These are phyloP conservation scores for Percopsis omiscomaycus DNA, from an alignment of 2,797 vertebrate species.

Conservation along the genomic window DNA sequence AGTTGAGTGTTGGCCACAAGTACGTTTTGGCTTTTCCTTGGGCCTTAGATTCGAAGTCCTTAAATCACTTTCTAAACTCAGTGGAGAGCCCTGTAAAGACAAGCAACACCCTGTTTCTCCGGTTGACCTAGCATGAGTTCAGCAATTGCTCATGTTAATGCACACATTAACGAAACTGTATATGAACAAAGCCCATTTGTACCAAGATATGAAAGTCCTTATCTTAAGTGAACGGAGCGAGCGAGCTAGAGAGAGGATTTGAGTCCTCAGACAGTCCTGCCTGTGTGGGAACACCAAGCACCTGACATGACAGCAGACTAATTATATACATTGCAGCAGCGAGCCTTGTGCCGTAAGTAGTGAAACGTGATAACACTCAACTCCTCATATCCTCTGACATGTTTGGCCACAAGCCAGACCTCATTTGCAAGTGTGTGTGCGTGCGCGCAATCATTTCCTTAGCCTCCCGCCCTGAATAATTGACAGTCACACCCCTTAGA, in stretches of 20 bases:
- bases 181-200: constrained; percentile 46
- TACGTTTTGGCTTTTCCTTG: constrained; percentile 48
- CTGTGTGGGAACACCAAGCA: neutral
- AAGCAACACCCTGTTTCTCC: constrained; percentile 62
- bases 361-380: constrained; percentile 2
- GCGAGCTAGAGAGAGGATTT: neutral
- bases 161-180: constrained; percentile 42
- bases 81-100: constrained; percentile 66
- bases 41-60: constrained; percentile 57
- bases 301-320: constrained; percentile 5
- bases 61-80: constrained; percentile 67
- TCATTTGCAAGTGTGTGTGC: neutral
- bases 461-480: constrained; percentile 10
- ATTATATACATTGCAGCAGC: constrained; percentile 4
- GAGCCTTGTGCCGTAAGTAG: neutral
- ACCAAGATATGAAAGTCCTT: constrained; percentile 22
- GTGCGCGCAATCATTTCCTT: constrained; percentile 7
- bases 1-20: constrained; percentile 59
- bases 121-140: constrained; percentile 57
- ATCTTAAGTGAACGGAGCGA: constrained; percentile 21
- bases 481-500: neutral
- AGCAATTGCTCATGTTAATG: constrained; percentile 60
- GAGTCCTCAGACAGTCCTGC: neutral
- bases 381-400: constrained; percentile 1
- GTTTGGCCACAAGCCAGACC: constrained; percentile 11